These are phyloP conservation scores for Nowickia ferox DNA, from an alignment of 2,888 invertebrate genomes.

Conservation along the genomic window DNA sequence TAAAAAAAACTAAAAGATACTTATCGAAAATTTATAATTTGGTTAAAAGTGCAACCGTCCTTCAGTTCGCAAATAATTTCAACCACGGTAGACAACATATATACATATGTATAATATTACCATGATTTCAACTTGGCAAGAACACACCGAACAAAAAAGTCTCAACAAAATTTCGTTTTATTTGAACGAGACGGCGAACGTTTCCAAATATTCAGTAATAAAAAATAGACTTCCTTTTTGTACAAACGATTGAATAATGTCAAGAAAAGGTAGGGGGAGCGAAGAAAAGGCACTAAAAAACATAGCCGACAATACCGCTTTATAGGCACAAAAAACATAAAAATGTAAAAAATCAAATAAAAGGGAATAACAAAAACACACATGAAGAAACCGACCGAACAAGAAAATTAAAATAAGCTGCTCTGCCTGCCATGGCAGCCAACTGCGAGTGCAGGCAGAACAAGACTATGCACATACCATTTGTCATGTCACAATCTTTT, in stretches of 20 bases:
- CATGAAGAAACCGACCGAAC: conserved; percentile 54
- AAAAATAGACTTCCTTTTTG: neutral
- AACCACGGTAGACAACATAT: neutral
- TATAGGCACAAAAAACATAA: conserved; percentile 39
- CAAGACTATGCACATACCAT: conserved; percentile 5
- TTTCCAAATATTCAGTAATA: neutral
- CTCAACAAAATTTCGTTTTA: conserved; percentile 30
- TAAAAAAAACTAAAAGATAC: too few species aligned
- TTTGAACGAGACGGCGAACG: conserved; percentile 25
- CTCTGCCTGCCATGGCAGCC: conserved; percentile 48
- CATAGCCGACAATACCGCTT: conserved; percentile 69
- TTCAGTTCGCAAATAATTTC: too few species aligned
- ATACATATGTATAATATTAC: neutral
- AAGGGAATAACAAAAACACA: conserved; percentile 68
- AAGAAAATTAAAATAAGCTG: conserved; percentile 49
- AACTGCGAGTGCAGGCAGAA: conserved; percentile 34
- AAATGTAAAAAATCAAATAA: conserved; percentile 60
- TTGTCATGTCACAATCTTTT: neutral
- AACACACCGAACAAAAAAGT: conserved; percentile 1
- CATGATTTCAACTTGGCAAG: neutral
- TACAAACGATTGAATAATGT: neutral
- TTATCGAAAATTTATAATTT: too few species aligned
- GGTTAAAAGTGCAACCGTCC: too few species aligned
- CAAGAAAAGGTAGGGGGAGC: conserved; percentile 13
- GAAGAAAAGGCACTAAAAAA: conserved; percentile 32